These are phyloP conservation scores for Tuta absoluta DNA, from an alignment of 2,888 invertebrate species.

Conservation along the genomic window DNA sequence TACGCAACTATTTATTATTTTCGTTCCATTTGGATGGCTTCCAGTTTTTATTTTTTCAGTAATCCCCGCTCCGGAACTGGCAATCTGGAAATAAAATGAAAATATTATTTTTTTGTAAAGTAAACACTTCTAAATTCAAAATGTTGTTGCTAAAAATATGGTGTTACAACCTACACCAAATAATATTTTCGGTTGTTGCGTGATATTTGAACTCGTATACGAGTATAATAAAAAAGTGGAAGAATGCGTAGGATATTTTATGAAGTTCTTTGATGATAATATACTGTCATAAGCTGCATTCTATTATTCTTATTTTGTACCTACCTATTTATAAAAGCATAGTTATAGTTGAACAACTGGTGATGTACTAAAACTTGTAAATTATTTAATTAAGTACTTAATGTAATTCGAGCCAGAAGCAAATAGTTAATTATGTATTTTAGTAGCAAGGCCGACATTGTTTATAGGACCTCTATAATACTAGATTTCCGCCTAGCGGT, in stretches of 20 bases:
- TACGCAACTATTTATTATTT: conserved; percentile 41
- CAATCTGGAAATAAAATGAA: conserved; percentile 56
- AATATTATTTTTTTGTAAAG: conserved; percentile 48
- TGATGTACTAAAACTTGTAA: too few species aligned
- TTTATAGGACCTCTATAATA: too few species aligned
- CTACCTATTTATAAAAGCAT: too few species aligned
- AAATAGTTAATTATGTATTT: too few species aligned
- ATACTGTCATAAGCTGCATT: background rate
- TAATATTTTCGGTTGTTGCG: background rate
- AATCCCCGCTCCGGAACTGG: conserved; percentile 49
- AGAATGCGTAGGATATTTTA: background rate
- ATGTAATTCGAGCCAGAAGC: too few species aligned
- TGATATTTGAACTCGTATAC: background rate
- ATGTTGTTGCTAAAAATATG: conserved; percentile 17
- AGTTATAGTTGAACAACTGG: too few species aligned
- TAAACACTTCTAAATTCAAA: conserved; percentile 42
- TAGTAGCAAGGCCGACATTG: too few species aligned
- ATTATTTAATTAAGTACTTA: too few species aligned
- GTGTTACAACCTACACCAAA: background rate
- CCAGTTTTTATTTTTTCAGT: conserved; percentile 48
- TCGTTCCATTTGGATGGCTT: conserved; percentile 49
- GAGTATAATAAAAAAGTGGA: background rate
- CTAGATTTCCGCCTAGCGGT: too few species aligned
- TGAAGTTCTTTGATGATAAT: background rate
- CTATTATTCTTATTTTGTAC: too few species aligned